Evolutionary conservation across 2,113 vertebrate genomes (phyloP).

Genomic region (Turnix velox): DNA sequence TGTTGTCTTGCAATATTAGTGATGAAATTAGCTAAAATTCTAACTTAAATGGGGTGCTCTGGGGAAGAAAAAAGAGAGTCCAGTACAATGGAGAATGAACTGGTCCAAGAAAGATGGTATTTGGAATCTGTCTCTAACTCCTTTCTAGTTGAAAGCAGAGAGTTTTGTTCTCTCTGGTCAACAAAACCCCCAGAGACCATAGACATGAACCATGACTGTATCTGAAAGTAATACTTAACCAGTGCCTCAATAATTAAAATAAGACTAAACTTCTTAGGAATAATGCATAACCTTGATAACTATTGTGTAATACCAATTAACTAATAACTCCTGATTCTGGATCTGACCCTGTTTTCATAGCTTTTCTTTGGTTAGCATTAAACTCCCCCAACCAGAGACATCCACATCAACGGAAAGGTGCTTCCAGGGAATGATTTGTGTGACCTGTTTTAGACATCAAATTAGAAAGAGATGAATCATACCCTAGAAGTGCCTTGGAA

Average conservation of each 20-base stretch:
- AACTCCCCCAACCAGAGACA: not conserved
- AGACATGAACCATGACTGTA: not conserved
- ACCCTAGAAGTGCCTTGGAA: not conserved
- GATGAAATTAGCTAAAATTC: not conserved
- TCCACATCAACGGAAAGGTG: not conserved
- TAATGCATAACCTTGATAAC: not conserved
- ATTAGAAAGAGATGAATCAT: not conserved
- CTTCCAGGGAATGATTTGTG: not conserved
- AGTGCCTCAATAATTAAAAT: not conserved
- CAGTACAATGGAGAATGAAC: not conserved
- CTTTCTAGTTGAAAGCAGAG: not conserved
- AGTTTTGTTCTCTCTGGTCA: not conserved
- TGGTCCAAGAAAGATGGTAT: not conserved
- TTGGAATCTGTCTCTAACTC: not conserved
- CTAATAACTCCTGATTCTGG: not conserved
- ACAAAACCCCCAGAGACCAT: not conserved
- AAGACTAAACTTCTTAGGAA: not conserved
- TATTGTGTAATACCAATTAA: not conserved
- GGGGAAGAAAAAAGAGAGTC: not conserved
- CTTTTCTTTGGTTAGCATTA: not conserved
- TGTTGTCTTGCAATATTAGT: not conserved
- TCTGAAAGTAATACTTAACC: not conserved
- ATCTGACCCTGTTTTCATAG: not conserved
- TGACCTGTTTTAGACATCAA: not conserved
- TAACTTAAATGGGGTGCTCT: not conserved